Evolutionary conservation across 2,888 invertebrate genomes (phyloP).

Genomic region (Strigamia transsilvanica): DNA sequence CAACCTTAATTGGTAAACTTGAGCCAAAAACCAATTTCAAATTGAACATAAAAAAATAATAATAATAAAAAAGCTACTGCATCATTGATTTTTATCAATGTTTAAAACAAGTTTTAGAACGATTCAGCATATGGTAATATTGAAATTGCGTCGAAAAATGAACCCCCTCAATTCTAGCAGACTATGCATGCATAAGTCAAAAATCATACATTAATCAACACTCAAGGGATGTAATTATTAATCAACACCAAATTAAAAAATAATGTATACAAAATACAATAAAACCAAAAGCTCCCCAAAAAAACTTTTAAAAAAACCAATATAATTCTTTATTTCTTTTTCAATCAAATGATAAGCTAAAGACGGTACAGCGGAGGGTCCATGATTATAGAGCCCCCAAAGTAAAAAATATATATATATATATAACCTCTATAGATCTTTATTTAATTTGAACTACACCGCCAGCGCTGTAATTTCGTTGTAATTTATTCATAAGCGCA

Average conservation of each 20-base stretch:
- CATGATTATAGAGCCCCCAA: too few species aligned
- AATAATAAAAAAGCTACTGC: not conserved
- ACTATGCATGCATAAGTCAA: not conserved
- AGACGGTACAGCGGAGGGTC: too few species aligned
- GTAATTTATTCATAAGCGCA: too few species aligned
- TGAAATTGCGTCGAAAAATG: constrained; percentile 11
- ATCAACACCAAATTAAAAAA: not conserved
- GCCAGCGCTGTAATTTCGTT: too few species aligned
- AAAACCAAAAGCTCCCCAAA: not conserved
- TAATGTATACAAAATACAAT: not conserved
- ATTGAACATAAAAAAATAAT: not conserved
- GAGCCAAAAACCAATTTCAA: not conserved
- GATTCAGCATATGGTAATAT: constrained; percentile 27
- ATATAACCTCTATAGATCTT: too few species aligned
- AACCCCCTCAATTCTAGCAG: not conserved
- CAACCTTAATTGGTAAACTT: constrained; percentile 27
- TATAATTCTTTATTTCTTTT: too few species aligned
- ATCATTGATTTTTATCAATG: constrained; percentile 7
- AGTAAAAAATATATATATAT: too few species aligned
- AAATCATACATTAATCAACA: not conserved
- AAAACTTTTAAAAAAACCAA: too few species aligned
- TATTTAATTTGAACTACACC: too few species aligned
- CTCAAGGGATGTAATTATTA: not conserved
- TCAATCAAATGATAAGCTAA: too few species aligned
- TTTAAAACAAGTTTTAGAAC: not conserved